These are phyloP conservation scores for Leptopilina myrica DNA, from an alignment of 2,888 invertebrate species.

Conservation along the genomic window DNA sequence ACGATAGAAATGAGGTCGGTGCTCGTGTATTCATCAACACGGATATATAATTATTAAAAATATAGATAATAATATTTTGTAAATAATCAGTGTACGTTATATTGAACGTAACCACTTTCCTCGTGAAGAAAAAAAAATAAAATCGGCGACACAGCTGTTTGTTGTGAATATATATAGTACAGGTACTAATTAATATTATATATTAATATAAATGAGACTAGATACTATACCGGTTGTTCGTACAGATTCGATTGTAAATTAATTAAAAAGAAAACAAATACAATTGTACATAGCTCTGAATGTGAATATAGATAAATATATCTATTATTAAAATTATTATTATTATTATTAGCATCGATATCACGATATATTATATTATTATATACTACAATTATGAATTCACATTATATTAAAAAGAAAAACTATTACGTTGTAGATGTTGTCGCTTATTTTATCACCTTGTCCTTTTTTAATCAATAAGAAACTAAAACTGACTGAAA, in stretches of 20 bases:
- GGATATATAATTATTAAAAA: constrained; percentile 62
- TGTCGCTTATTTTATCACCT: constrained; percentile 52
- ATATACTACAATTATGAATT: constrained; percentile 74
- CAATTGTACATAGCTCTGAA: constrained; percentile 74
- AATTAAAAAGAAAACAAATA: constrained; percentile 59
- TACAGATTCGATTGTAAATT: constrained; percentile 74
- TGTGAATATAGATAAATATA: constrained; percentile 75
- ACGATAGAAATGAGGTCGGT: constrained; percentile 60
- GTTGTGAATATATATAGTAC: constrained; percentile 71
- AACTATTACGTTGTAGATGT: constrained; percentile 71
- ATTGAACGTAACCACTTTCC: constrained; percentile 5
- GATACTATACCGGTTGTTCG: constrained; percentile 70
- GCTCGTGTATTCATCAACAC: constrained; percentile 68
- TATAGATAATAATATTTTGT: constrained; percentile 64
- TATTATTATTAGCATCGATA: constrained; percentile 52
- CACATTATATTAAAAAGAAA: constrained; percentile 76
- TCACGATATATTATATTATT: constrained; percentile 51
- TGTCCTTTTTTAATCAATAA: constrained; percentile 3
- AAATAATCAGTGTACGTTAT: constrained; percentile 61
- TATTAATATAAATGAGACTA: constrained; percentile 62
- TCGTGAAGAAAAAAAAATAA: constrained; percentile 45
- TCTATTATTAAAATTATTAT: constrained; percentile 65
- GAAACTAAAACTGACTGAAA: background rate
- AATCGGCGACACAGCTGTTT: constrained; percentile 61
- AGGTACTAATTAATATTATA: constrained; percentile 65